These are phyloP conservation scores for Tiliacea citrago DNA, from an alignment of 2,888 invertebrate species.

Conservation along the genomic window DNA sequence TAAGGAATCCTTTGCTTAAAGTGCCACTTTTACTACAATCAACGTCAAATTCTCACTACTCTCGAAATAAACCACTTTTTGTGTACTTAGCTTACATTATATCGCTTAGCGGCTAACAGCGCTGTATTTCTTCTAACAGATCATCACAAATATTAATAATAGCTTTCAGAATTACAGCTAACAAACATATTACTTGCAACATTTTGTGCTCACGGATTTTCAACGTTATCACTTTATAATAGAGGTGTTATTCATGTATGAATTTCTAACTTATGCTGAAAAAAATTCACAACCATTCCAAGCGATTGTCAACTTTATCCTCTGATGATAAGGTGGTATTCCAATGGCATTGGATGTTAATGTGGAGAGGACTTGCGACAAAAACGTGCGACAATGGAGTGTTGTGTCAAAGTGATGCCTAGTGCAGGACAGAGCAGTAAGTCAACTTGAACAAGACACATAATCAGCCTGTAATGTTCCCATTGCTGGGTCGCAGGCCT, in stretches of 20 bases:
- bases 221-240: background rate
- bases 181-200: slow-evolving; percentile 40
- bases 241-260: slow-evolving; percentile 6
- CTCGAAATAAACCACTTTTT: slow-evolving; percentile 5
- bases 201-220: background rate
- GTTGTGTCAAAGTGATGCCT: slow-evolving; percentile 20
- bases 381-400: slow-evolving; percentile 52
- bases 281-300: background rate
- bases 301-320: background rate
- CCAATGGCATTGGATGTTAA: background rate
- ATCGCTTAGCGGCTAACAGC: slow-evolving; percentile 36
- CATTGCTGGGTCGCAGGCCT: background rate
- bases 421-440: slow-evolving; percentile 34
- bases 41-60: background rate
- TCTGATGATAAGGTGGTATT: background rate
- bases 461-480: background rate
- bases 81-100: slow-evolving; percentile 20
- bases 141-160: slow-evolving; percentile 59
- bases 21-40: background rate
- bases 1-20: background rate
- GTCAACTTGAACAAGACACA: background rate
- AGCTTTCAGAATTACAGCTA: slow-evolving; percentile 47
- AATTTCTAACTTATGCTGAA: slow-evolving; percentile 22
- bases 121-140: slow-evolving; percentile 43
- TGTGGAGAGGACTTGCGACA: slow-evolving; percentile 38